Percentiles rank a stretch among this genome's conserved stretches.
phyloP scores from a whole-genome alignment of 2,113 vertebrate genomes.

The Ptilonorhynchus violaceus region DNA sequence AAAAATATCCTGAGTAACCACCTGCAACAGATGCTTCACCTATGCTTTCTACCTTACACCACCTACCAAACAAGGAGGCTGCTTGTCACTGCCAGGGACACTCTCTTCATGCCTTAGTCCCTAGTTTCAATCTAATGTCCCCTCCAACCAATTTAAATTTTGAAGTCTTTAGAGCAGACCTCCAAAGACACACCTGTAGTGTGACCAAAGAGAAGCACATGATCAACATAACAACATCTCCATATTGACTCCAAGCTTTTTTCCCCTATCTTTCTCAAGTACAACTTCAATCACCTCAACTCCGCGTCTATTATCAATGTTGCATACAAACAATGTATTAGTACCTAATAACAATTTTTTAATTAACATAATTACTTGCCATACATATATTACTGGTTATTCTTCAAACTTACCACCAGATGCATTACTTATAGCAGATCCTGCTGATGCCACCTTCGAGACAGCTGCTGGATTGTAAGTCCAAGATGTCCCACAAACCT shows the following conservation, averaged over 20 bases:
- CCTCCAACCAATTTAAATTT: neutral
- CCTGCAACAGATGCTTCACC: neutral
- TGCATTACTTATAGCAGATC: constrained; percentile 95
- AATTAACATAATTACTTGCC: neutral
- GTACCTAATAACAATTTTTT: neutral
- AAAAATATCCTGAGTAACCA: neutral
- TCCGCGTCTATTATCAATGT: neutral
- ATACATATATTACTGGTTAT: neutral
- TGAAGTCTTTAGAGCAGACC: neutral
- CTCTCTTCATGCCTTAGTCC: neutral
- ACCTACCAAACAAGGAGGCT: neutral
- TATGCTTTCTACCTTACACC: neutral
- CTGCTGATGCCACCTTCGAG: constrained; percentile 95
- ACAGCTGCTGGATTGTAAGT: constrained; percentile 98
- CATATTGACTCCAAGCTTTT: neutral
- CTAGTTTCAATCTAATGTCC: neutral
- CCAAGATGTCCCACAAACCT: constrained; percentile 99
- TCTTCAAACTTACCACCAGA: constrained; percentile 86
- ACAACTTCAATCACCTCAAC: neutral
- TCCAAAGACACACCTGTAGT: neutral
- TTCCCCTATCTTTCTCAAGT: neutral
- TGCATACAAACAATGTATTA: neutral
- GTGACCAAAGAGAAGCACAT: neutral
- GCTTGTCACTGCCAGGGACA: neutral
- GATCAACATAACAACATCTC: neutral